Base-by-base conservation (phyloP, 2,113 vertebrate genomes). In the Platysternon megacephalum region DNA sequence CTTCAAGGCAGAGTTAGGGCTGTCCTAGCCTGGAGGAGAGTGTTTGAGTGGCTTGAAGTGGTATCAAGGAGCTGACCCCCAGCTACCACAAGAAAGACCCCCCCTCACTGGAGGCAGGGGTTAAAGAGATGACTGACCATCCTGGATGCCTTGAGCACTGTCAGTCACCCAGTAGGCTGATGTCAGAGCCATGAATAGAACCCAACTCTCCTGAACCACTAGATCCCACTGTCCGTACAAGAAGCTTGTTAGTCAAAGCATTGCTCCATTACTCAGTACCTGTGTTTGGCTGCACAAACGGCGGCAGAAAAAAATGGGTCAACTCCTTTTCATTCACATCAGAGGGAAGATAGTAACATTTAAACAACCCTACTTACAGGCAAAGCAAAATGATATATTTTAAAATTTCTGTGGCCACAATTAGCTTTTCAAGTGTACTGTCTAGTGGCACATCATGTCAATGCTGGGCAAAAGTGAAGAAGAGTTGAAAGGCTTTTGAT, bases 401-500 rank as follows among this genome's bases (percentile, higher is more conserved):
- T 65, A 79, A 93, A 81, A 82, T 39, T 0, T 88, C 94, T 96
- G 29, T 88, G 82, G 48, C 89, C 82, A 85, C 65, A 72, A 42
- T 3, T 61, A 82, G 52, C 52, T 88, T 91, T 84, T 72, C 44
- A 79, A 58, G 46, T 78, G 55, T 39, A 8, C 58, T 29, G 22
- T 1, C 0, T 4, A 16, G 22, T 1, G 1, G n/a, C 3, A 0
- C 32, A 65, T 0, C 2, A 5, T 55, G 79, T 65, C 0, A 0
- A n/a, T 1, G 1, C 52, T 0, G 0, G 26, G 68, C 46, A 79
- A 68, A 49, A 12, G n/a, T 56, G 26, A 56, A 90, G 82, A 39
- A 49, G 8, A 72, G n/a, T 10, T 72, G n/a, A 39, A 39, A 72
- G 28, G 52, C 8, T 83, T 35, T 65, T 58, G 29, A 5, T 0